Evolutionary conservation across 1,140 invertebrate species (phyloP), one percentile per base, ranked within the genome.

Genomic region (Campoletis sonorensis): DNA sequence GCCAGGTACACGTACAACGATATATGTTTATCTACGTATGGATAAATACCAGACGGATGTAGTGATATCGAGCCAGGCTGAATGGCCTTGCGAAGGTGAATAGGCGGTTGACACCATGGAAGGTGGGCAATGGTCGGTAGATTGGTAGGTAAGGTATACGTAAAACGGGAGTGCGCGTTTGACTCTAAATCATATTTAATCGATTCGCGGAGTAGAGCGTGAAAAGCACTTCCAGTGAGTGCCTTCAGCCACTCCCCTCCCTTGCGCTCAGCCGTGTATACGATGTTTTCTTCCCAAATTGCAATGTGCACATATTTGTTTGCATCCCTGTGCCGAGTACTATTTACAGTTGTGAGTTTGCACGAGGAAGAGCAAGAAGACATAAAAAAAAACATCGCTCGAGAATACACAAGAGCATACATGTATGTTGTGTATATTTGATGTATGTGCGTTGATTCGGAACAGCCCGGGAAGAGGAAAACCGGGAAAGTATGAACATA

Each of bases 141-240:
- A 77, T 77, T 77, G 73, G 27, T 77, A 40, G 54, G 54, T 64
- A 61, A 61, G 54, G 73, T 77, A 33, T 26, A 61, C 27, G 72
- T 75, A 30, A 10, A 21, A n/a, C 51, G 54, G 40, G 54, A 27
- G 54, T 5, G 51, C 7, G 18, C 51, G 54, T 10, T 30, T 30
- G 51, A 75, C 45, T 75, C 73, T 77, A 77, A 77, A 77, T 77
- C 73, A 77, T 77, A 58, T 77, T 58, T 77, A 77, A 77, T 77
- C 73, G 73, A 77, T 77, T 77, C 73, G 30, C 51, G 73, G 73
- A 61, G 64, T 77, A 40, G 23, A 77, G 73, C 73, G 54, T 40
- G 73, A 54, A 77, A 77, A 77, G 73, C 73, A 64, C 73, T 61
- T 40, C 51, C 54, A 77, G 15, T 30, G n/a, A 77, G 54, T 77